Base-by-base conservation (phyloP, 2,797 vertebrate genomes). In the Phalloptychus januarius region DNA sequence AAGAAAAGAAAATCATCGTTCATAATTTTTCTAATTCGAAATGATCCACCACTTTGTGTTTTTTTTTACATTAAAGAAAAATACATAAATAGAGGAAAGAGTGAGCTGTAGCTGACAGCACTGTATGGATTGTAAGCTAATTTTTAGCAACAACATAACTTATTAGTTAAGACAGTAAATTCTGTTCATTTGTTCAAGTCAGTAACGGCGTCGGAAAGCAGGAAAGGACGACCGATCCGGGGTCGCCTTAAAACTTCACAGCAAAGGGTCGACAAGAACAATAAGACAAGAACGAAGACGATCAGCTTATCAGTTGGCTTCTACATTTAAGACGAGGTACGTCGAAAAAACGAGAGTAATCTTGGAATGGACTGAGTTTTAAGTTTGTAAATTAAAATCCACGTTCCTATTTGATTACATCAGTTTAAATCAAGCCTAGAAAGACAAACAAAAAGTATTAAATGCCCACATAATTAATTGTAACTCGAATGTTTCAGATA, bases 271-370 rank as follows among this genome's bases (percentile, higher is more conserved):
- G 44, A 72, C n/a, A 44, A 72, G 40, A 46, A 56, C 3, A 3
- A 40, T 42, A 40, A 74, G 75, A 46, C 31, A 65, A 5, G 70
- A 74, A 54, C 48, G 12, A 77, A 76, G 73, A 48, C 52, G 69
- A 73, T 81, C 50, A 75, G 67, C 82, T 88, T 74, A 84, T 76
- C 31, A 16, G 78, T 70, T 65, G 33, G 67, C 79, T 67, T 84
- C 31, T 50, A 50, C 67, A 38, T 18, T 40, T 36, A 50, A 74
- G 15, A 69, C 16, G 7, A 77, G 20, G 38, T 58, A 33, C 25
- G 20, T 23, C 7, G 2, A 4, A 70, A n/a, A 40, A 63, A 77
- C 6, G 6, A 36, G n/a, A 46, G 56, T 38, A 7, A 25, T 58
- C 8, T 46, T 28, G 25, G 16, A 40, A 8, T 72, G 28, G 12